Evolutionary conservation across 2,888 invertebrate species (phyloP).

Genomic region (Amaurobius ferox): DNA sequence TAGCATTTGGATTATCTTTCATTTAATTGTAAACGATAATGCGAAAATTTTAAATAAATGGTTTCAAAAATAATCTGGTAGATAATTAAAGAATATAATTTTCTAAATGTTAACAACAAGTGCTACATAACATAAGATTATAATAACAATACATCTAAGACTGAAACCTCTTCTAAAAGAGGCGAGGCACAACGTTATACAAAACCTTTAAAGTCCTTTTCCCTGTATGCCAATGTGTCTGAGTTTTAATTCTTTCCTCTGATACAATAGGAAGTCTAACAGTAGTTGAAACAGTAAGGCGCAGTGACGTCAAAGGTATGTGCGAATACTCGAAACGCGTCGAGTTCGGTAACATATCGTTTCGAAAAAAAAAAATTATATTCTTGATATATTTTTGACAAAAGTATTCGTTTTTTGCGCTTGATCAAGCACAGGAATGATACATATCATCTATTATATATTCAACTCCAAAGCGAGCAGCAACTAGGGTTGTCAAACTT

Average conservation of each 20-base stretch:
- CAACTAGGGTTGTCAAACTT: slow-evolving; percentile 39
- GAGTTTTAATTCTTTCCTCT: slow-evolving; percentile 15
- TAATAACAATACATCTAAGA: slow-evolving; percentile 19
- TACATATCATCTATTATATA: slow-evolving; percentile 66
- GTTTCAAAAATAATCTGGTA: too few relatives aligned
- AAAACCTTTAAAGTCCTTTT: slow-evolving; percentile 1
- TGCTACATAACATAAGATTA: slow-evolving; percentile 52
- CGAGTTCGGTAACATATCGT: slow-evolving; percentile 53
- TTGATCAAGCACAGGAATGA: slow-evolving; percentile 66
- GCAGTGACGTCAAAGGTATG: slow-evolving; percentile 48
- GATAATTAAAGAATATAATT: too few relatives aligned
- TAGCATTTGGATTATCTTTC: slow-evolving; percentile 23
- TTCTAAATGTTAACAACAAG: not conserved
- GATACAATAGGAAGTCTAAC: slow-evolving; percentile 36
- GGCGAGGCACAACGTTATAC: slow-evolving; percentile 21
- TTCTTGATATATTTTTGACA: slow-evolving; percentile 58
- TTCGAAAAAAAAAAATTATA: slow-evolving; percentile 45
- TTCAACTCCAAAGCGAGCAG: slow-evolving; percentile 21
- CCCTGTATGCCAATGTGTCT: slow-evolving; percentile 14
- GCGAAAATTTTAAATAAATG: too few relatives aligned
- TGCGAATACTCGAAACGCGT: slow-evolving; percentile 65
- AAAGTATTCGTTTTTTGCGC: slow-evolving; percentile 41
- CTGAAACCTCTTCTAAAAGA: slow-evolving; percentile 22
- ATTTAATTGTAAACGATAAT: too few relatives aligned
- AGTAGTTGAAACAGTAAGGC: slow-evolving; percentile 35